Evolutionary conservation across 1,140 invertebrate genomes (phyloP).

Genomic region (Leucophenga varia): DNA sequence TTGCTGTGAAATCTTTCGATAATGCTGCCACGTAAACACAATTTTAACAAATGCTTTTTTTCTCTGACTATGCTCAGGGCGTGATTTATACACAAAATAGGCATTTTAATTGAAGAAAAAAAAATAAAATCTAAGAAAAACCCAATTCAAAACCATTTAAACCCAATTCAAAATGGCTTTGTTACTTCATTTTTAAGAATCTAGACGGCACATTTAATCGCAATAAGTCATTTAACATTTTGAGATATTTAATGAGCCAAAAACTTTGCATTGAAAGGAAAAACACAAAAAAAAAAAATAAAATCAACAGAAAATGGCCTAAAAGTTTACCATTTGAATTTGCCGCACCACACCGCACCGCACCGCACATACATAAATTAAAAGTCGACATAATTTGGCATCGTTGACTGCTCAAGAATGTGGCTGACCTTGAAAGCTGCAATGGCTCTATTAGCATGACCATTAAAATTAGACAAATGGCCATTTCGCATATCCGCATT

Average conservation of each 20-base stretch:
- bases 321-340: too few species aligned
- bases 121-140: too few species aligned
- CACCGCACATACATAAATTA: conserved; percentile 45
- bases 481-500: conserved; percentile 47
- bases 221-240: conserved; percentile 51
- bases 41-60: conserved; percentile 46
- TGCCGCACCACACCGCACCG: too few species aligned
- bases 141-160: too few species aligned
- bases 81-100: too few species aligned
- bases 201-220: conserved; percentile 31
- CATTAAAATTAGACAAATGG: conserved; percentile 54
- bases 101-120: too few species aligned
- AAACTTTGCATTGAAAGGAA: conserved; percentile 15
- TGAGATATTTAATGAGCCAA: conserved; percentile 53
- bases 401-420: conserved; percentile 14
- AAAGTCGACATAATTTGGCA: conserved; percentile 23
- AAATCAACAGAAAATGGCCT: neutral
- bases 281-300: too few species aligned
- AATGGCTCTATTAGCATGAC: conserved; percentile 51
- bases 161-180: too few species aligned
- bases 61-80: too few species aligned
- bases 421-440: conserved; percentile 26
- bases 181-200: too few species aligned
- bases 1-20: conserved; percentile 22
- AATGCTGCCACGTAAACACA: conserved; percentile 48